Evolutionary conservation across 2,888 invertebrate species (phyloP).

Genomic region (Octonoba sinensis): DNA sequence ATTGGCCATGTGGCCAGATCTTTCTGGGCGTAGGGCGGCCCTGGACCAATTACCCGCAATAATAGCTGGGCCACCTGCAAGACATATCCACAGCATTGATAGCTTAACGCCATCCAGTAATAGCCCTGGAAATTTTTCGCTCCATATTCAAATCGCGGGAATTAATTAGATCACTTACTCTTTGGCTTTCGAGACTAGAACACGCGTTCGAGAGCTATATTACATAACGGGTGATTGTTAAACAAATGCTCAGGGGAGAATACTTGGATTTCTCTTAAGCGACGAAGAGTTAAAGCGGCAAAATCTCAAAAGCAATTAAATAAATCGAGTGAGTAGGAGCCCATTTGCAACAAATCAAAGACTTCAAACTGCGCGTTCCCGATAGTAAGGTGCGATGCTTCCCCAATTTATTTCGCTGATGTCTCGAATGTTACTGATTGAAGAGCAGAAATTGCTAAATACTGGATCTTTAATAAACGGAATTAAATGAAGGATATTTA

Average conservation of each 20-base stretch:
- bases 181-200: slow-evolving; percentile 13
- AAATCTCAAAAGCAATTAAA: slow-evolving; percentile 19
- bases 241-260: slow-evolving; percentile 31
- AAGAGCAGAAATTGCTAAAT: too few relatives aligned
- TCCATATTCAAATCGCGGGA: slow-evolving; percentile 52
- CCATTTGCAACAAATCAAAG: too few relatives aligned
- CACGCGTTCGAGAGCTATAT: slow-evolving; percentile 18
- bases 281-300: background rate
- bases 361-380: too few relatives aligned
- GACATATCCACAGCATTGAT: slow-evolving; percentile 24
- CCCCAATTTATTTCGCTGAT: too few relatives aligned
- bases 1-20: slow-evolving; percentile 32
- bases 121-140: slow-evolving; percentile 48
- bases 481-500: too few relatives aligned
- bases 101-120: slow-evolving; percentile 40
- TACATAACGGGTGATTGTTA: slow-evolving; percentile 48
- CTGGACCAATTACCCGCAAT: slow-evolving; percentile 40
- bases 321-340: background rate
- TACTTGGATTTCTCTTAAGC: slow-evolving; percentile 8
- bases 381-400: too few relatives aligned
- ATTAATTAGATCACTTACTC: slow-evolving; percentile 54
- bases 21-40: slow-evolving; percentile 9
- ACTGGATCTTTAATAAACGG: too few relatives aligned
- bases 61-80: slow-evolving; percentile 48
- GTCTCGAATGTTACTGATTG: too few relatives aligned